Base-by-base conservation (phyloP, 2,113 vertebrate genomes). In the Ondatra zibethicus region DNA sequence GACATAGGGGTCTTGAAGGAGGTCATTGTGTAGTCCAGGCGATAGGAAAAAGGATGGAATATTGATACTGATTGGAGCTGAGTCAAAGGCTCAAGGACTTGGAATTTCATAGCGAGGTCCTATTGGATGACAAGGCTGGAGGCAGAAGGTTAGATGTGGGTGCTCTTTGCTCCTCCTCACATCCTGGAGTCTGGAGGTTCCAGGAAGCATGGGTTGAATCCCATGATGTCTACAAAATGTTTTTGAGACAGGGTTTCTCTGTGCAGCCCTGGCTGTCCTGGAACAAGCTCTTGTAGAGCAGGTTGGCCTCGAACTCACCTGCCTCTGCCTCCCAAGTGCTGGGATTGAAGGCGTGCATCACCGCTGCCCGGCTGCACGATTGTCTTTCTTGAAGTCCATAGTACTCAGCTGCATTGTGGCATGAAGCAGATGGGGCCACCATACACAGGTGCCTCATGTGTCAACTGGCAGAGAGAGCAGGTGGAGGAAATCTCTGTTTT, bases 221-320 rank as follows among this genome's bases (percentile, higher is more conserved):
- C 96, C 27, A 90, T 66, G 81, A 84, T 92, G 7, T 61, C 97
- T 97, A 94, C 94, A 97, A 80, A 94, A 50, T n/a, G n/a, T n/a
- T n/a, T n/a, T n/a, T n/a, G n/a, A n/a, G n/a, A n/a, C n/a, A n/a
- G n/a, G n/a, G n/a, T n/a, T n/a, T n/a, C n/a, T n/a, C n/a, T n/a
- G n/a, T n/a, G n/a, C n/a, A n/a, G n/a, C n/a, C n/a, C n/a, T n/a
- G n/a, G n/a, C n/a, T n/a, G n/a, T n/a, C n/a, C n/a, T n/a, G n/a
- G n/a, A n/a, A n/a, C n/a, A n/a, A n/a, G n/a, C n/a, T n/a, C n/a
- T n/a, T n/a, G n/a, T n/a, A n/a, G n/a, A n/a, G n/a, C n/a, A n/a
- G n/a, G n/a, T n/a, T n/a, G n/a, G n/a, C n/a, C n/a, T n/a, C n/a
- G n/a, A n/a, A n/a, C n/a, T n/a, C n/a, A n/a, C n/a, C n/a, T n/a